phyloP scores from a whole-genome alignment of 2,888 invertebrate species.

The Leucoptera coffeella region DNA sequence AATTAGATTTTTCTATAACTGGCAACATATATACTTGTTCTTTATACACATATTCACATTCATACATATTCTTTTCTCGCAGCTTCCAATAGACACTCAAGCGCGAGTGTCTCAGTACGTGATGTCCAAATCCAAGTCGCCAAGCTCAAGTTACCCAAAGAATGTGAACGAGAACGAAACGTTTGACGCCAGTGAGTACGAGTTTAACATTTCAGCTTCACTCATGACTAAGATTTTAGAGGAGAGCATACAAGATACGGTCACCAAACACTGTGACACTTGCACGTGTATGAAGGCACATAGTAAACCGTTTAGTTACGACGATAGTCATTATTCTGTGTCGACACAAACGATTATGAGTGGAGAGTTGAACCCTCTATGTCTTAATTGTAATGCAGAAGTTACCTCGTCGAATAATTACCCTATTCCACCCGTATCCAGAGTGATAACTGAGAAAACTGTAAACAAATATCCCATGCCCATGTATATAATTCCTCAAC shows the following conservation, averaged over 20 bases:
- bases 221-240: constrained; percentile 89
- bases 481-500: constrained; percentile 25
- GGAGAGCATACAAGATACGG: constrained; percentile 76
- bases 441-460: constrained; percentile 24
- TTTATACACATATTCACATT: constrained; percentile 4
- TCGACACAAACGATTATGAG: constrained; percentile 56
- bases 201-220: constrained; percentile 75
- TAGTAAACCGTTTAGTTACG: constrained; percentile 44
- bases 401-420: constrained; percentile 31
- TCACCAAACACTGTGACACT: constrained; percentile 76
- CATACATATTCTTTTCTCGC: constrained; percentile 21
- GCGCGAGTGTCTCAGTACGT: constrained; percentile 79
- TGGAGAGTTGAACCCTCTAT: constrained; percentile 46
- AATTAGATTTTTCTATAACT: too few relatives aligned
- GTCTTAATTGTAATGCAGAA: constrained; percentile 59
- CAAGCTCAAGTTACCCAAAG: constrained; percentile 34
- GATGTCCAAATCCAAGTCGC: constrained; percentile 57
- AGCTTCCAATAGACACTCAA: constrained; percentile 90
- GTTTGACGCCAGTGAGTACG: constrained; percentile 54
- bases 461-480: constrained; percentile 15
- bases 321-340: constrained; percentile 52
- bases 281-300: constrained; percentile 64
- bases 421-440: constrained; percentile 31
- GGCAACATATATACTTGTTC: too few relatives aligned
- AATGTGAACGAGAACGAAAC: constrained; percentile 32